Evolutionary conservation across 2,888 invertebrate species (phyloP), one percentile per base, ranked within the genome.

Genomic region (Zhengitettix transpicula): DNA sequence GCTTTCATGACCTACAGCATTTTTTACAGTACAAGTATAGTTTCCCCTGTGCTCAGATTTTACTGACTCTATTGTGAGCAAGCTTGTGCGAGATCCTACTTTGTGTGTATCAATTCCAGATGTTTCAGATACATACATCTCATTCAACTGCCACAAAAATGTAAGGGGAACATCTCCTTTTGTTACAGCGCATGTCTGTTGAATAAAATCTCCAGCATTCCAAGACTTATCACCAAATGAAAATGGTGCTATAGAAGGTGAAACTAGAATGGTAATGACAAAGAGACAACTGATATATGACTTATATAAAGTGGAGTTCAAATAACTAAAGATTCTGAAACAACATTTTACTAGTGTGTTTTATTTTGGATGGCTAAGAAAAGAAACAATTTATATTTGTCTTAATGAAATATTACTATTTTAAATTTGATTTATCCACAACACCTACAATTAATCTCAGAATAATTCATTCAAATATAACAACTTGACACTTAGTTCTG

Each of bases 111-210:
- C 65, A 10, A 76, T 67, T 56, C 79, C 79, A 68, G 78, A 74
- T 52, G 66, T 64, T 17, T 64, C 56, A 9, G 47, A 58, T 41
- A 64, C 56, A 65, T 75, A 72, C 53, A 69, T 69, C 55, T 76
- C 78, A 66, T 89, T 85, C 64, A 88, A 80, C 66, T 70, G 79
- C 90, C 91, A 92, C 58, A 78, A 77, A 63, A 91, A 82, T 63
- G 78, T 80, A 63, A 89, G 77, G 1, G 89, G 89, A 60, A 81
- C 75, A 73, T 89, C 89, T 63, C 89, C 87, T 72, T 84, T 82
- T 58, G 81, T 81, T 55, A 83, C 80, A 64, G 83, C 81, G 71
- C 87, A 87, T 59, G 78, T 80, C 69, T 82, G 78, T 69, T 83
- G 82, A 54, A 82, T 80, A 55, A 81, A 79, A 71, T 85, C 84